Evolutionary conservation across 2,113 vertebrate species (phyloP).

Genomic region (Zapus hudsonius): DNA sequence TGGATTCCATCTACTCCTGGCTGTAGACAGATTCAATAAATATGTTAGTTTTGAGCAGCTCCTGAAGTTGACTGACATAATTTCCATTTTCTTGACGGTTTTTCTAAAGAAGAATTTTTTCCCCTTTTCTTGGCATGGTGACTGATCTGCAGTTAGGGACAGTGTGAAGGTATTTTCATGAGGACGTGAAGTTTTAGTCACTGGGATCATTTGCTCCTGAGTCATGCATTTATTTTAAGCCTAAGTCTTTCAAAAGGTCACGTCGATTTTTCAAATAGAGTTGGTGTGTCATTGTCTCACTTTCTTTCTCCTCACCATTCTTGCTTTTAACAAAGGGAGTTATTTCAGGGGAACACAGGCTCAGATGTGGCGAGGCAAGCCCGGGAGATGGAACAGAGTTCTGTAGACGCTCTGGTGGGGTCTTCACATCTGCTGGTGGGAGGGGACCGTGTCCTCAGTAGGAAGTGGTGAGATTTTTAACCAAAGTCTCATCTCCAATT

Average conservation of each 20-base stretch:
- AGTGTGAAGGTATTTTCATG: conserved; percentile 22
- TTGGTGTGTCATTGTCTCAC: conserved; percentile 51
- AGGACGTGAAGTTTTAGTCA: conserved; percentile 59
- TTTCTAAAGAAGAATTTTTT: not conserved
- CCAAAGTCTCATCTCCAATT: not conserved
- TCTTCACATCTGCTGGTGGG: rapidly evolving
- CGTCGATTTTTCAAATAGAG: conserved; percentile 36
- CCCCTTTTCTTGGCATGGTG: not conserved
- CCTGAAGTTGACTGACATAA: not conserved
- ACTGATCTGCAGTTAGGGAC: not conserved
- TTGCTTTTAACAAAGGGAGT: conserved; percentile 74
- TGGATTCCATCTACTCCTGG: rapidly evolving
- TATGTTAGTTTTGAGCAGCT: not conserved
- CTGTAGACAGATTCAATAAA: not conserved
- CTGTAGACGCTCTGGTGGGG: rapidly evolving
- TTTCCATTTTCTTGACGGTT: not conserved
- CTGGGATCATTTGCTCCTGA: conserved; percentile 65
- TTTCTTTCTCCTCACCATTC: conserved; percentile 53
- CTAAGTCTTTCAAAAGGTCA: conserved; percentile 62
- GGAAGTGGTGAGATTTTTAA: not conserved
- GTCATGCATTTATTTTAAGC: conserved; percentile 64
- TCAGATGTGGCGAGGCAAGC: not conserved
- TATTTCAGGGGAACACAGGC: not conserved
- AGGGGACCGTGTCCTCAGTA: not conserved
- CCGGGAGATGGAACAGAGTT: not conserved